These are phyloP conservation scores for Sebastes schlegelii DNA, from an alignment of 2,113 vertebrate genomes.

Conservation along the genomic window DNA sequence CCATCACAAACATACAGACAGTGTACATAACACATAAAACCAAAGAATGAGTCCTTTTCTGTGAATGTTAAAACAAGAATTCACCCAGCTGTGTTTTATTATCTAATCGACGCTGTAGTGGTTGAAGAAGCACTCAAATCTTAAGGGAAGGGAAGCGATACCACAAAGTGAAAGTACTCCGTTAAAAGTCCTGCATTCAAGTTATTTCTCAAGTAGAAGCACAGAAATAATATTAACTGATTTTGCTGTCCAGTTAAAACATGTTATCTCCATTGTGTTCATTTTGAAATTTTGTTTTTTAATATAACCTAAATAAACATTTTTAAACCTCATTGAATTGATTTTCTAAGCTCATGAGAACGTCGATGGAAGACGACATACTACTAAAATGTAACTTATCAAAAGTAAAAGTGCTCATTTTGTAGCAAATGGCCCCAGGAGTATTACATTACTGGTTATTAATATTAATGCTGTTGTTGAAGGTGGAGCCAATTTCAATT, in stretches of 20 bases:
- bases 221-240: neutral
- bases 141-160: neutral
- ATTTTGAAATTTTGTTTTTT: neutral
- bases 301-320: neutral
- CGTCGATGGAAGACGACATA: neutral
- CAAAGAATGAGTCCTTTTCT: neutral
- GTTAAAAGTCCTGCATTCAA: neutral
- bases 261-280: neutral
- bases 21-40: neutral
- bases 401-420: neutral
- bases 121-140: neutral
- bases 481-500: neutral
- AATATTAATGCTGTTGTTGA: neutral
- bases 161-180: neutral
- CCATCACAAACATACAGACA: constrained; percentile 53
- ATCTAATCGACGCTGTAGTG: neutral
- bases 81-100: neutral
- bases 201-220: neutral
- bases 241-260: neutral
- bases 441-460: neutral
- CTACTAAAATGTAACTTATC: neutral
- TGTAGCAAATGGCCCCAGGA: neutral
- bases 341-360: neutral
- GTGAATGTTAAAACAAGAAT: neutral
- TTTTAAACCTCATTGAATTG: neutral